Conservation (phyloP, 2,113 vertebrate species). For the Balaeniceps rex region DNA sequence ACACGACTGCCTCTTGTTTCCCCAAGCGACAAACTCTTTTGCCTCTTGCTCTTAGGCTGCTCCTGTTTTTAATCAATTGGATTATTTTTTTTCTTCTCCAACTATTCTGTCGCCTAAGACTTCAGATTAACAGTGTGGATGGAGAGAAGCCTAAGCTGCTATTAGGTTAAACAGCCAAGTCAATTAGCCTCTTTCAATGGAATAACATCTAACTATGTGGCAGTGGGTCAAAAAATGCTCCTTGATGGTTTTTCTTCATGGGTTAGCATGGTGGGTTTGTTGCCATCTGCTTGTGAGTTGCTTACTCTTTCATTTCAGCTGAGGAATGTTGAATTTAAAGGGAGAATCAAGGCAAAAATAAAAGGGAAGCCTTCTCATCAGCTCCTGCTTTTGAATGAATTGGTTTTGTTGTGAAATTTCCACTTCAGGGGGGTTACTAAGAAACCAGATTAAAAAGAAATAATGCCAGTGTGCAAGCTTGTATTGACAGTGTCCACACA, state of each 20-base stretch:
- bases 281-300: not conserved
- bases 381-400: not conserved
- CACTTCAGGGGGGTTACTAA: conserved; percentile 14
- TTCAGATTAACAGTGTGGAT: conserved; percentile 54
- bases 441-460: conserved; percentile 3
- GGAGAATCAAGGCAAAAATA: not conserved
- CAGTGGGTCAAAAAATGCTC: conserved; percentile 1
- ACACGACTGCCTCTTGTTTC: not conserved
- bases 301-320: not conserved
- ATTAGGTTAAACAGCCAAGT: conserved; percentile 37
- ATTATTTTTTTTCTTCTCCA: conserved; percentile 44
- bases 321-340: not conserved
- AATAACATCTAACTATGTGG: not conserved
- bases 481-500: not conserved
- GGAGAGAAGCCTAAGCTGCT: conserved; percentile 34
- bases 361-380: not conserved
- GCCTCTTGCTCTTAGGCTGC: not conserved
- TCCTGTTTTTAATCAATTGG: conserved; percentile 9
- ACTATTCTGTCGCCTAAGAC: conserved; percentile 7
- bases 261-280: not conserved
- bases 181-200: not conserved
- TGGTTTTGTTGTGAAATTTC: conserved; percentile 23
- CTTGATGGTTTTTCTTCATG: conserved; percentile 28
- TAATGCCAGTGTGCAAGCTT: not conserved
- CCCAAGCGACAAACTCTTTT: not conserved